Base-by-base conservation (phyloP, 2,888 invertebrate genomes). In the Itoplectis maculator region DNA sequence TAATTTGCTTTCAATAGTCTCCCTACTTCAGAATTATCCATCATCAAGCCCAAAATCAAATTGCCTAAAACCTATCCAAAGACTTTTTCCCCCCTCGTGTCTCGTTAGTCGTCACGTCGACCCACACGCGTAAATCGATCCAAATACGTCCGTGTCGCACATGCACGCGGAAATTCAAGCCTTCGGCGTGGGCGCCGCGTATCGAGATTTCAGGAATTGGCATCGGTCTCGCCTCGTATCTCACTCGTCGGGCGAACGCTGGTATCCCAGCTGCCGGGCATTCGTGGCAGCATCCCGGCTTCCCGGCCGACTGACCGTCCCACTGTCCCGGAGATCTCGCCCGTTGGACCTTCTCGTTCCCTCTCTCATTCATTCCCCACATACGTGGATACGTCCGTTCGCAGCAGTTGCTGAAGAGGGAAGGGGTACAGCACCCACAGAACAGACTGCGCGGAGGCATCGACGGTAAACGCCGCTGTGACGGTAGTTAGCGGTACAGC, bases 201-300 rank as follows among this genome's bases (percentile, higher is more conserved):
- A 37, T 37, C 47, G 72, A 79, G 72, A 72, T 79, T 72, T 79
- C 72, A 51, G 78, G 72, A 79, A 79, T 79, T 79, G 78, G 72
- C 78, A 65, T 79, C 56, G 65, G 78, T 65, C 65, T 54, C 72
- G 78, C 65, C 72, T 79, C 72, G 78, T 79, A 79, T 72, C 78
- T 79, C 54, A 79, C 72, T 79, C 65, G 78, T 79, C 29, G 15
- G n/a, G 18, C 45, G 29, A 66, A n/a, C 42, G 66, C 56, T 42
- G 45, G 45, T 29, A 40, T 20, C 65, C 23, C 37, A 51, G 65
- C 63, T 72, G 72, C 45, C 59, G 59, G 42, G 45, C 59, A 72
- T 72, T 72, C 45, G 72, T 63, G 70, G 51, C 42, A 40, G 51
- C 42, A 40, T 63, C 56, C n/a, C 15, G 54, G 42, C 45, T 75